phyloP scores from a whole-genome alignment of 1,140 invertebrate species.

The Agraylea sexmaculata region DNA sequence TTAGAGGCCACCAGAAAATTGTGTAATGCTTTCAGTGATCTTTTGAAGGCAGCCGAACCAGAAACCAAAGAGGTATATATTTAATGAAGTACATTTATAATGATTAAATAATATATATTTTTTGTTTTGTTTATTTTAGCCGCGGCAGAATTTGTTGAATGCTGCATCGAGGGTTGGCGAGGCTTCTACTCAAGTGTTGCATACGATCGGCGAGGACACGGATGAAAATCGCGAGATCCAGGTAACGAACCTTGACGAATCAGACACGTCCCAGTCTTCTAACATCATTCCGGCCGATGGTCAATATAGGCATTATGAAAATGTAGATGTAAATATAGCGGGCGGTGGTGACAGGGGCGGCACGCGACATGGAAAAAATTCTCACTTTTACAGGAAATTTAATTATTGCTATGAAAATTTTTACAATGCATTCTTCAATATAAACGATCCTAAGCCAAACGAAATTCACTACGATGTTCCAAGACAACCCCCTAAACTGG shows the following conservation, averaged over 20 bases:
- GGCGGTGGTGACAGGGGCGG: background rate
- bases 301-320: constrained; percentile 11
- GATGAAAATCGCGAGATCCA: constrained; percentile 64
- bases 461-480: constrained; percentile 25
- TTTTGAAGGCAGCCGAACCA: constrained; percentile 89
- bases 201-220: constrained; percentile 87
- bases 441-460: constrained; percentile 13
- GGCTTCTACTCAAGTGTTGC: constrained; percentile 86
- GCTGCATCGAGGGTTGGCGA: constrained; percentile 93
- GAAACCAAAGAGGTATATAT: constrained; percentile 69
- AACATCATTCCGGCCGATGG: background rate
- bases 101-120: background rate
- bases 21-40: constrained; percentile 87
- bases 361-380: constrained; percentile 24
- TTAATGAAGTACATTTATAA: no score
- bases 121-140: constrained; percentile 40
- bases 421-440: constrained; percentile 34
- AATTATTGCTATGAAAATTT: constrained; percentile 39
- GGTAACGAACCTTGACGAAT: constrained; percentile 26
- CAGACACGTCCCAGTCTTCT: background rate
- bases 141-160: constrained; percentile 82
- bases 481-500: background rate
- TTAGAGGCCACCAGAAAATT: constrained; percentile 86
- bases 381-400: constrained; percentile 33
- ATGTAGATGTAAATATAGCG: no score